Conservation (phyloP, 2,797 vertebrate genomes). For the Notolepis coatsorum region DNA sequence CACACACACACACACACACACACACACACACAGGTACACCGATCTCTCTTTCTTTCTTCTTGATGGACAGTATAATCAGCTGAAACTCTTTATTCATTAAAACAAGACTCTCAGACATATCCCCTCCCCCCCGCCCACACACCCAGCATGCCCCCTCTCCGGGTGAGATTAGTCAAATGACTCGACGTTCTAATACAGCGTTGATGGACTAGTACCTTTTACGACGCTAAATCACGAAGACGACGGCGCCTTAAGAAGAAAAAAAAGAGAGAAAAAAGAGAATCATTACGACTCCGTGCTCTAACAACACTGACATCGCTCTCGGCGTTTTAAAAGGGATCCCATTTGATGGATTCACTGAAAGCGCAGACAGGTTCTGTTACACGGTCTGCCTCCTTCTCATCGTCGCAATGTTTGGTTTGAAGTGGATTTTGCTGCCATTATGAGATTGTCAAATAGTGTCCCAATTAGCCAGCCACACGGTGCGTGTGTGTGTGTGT, state of each 20-base stretch:
- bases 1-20: not conserved
- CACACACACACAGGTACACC: not conserved
- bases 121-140: too few relatives aligned
- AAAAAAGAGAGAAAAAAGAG: too few relatives aligned
- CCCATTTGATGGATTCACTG: slow-evolving; percentile 64
- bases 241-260: slow-evolving; percentile 52
- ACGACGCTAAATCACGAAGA: slow-evolving; percentile 56
- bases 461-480: slow-evolving; percentile 41
- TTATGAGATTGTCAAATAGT: slow-evolving; percentile 36
- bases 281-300: slow-evolving; percentile 57
- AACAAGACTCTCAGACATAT: slow-evolving; percentile 43
- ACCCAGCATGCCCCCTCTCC: too few relatives aligned
- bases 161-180: slow-evolving; percentile 51
- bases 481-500: slow-evolving; percentile 1
- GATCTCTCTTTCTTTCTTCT: slow-evolving; percentile 1
- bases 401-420: slow-evolving; percentile 29
- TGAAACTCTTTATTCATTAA: slow-evolving; percentile 54
- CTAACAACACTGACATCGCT: slow-evolving; percentile 49
- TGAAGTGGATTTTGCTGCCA: slow-evolving; percentile 44
- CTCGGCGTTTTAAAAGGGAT: slow-evolving; percentile 45
- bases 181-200: slow-evolving; percentile 47
- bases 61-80: slow-evolving; percentile 33
- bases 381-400: slow-evolving; percentile 24
- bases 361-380: slow-evolving; percentile 61
- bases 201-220: slow-evolving; percentile 50